Base-by-base conservation (phyloP, 2,113 vertebrate genomes). In the Sceloporus undulatus region DNA sequence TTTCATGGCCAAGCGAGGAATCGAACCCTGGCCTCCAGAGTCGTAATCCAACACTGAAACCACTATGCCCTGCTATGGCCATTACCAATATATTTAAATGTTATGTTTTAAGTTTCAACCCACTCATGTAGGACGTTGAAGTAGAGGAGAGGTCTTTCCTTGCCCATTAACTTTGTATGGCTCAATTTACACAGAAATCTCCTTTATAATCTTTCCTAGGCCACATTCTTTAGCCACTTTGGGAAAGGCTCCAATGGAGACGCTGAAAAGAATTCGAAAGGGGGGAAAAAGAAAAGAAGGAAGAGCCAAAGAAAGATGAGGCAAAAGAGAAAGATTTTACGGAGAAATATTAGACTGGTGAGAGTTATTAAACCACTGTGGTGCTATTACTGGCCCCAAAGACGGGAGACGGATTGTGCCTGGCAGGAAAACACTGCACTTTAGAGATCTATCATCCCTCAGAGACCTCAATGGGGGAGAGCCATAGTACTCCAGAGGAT, bases 361-460 rank as follows among this genome's bases (percentile, higher is more conserved):
- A 82, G 71, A 75, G 79, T 56, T 76, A 77, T 54, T 38, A 88
- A 82, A 38, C 80, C 25, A 68, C 48, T 13, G 29, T 25, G 23
- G 40, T 68, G 40, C 73, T 48, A 68, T 83, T 83, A 82, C 80
- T 76, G 29, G 71, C 80, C 59, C 18, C 16, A 77, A 88, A 70
- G 87, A 52, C 42, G 23, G 42, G 59, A 83, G 73, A 83, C 16
- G n/a, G 73, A 88, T 83, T 34, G n/a, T 83, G 40, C 29, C 80
- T 2, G 13, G 79, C 80, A 88, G 59, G 23, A 27, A 77, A 88
- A 83, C 2, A 21, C 40, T 77, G 80, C 42, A 68, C n/a, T 88
- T 66, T 29, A 11, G 71, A 82, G 80, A 83, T 83, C 29, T 34
- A 68, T 83, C 87, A 83, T 83, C 74, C 80, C 62, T 65, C 16